Conservation (phyloP, 2,113 vertebrate genomes). For the Ailuropoda melanoleuca region DNA sequence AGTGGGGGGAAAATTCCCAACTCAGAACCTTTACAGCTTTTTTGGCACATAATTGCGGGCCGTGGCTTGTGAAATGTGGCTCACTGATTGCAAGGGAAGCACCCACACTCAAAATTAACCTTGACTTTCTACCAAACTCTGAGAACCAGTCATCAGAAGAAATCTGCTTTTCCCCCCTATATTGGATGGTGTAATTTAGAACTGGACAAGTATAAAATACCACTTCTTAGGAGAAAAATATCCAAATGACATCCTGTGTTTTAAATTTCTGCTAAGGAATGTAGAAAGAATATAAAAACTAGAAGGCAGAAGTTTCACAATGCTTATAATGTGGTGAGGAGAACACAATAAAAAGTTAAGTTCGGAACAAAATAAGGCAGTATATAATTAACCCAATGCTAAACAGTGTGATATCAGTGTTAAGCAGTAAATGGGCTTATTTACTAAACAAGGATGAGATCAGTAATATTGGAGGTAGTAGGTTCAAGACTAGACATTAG, state of each 20-base stretch:
- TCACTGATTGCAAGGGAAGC: not conserved
- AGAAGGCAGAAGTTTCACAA: not conserved
- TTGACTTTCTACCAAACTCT: not conserved
- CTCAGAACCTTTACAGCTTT: not conserved
- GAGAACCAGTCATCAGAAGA: not conserved
- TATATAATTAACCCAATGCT: not conserved
- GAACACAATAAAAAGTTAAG: not conserved
- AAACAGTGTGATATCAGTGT: not conserved
- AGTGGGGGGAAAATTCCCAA: not conserved
- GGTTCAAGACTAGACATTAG: not conserved
- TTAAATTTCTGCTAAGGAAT: not conserved
- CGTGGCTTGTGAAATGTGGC: not conserved
- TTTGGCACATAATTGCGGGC: not conserved
- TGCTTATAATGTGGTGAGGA: not conserved
- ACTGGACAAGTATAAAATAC: not conserved
- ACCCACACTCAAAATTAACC: slow-evolving; percentile 17
- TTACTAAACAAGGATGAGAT: not conserved
- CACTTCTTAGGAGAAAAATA: not conserved
- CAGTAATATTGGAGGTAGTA: not conserved
- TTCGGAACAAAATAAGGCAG: not conserved
- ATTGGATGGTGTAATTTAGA: not conserved
- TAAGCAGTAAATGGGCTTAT: not conserved
- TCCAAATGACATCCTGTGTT: not conserved
- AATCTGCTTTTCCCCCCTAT: not conserved
- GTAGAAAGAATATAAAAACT: not conserved